phyloP scores from a whole-genome alignment of 2,797 vertebrate genomes.

The Sphenopsis melanotis region DNA sequence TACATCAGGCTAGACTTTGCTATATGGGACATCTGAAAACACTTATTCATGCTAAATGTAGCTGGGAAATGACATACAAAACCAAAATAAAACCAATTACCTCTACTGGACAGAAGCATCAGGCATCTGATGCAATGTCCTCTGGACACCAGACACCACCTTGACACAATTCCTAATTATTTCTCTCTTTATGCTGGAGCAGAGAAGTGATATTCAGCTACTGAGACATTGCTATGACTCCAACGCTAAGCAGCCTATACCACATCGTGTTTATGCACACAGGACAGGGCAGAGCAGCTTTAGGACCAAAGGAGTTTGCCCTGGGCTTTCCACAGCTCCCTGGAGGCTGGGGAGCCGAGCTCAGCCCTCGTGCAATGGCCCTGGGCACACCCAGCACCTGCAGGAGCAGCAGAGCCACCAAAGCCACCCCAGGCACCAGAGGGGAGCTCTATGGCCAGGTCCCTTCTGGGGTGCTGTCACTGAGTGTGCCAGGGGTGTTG shows the following conservation, averaged over 20 bases:
- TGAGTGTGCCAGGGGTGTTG: background rate
- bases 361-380: background rate
- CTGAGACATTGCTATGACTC: background rate
- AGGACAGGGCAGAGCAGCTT: background rate
- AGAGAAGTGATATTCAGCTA: background rate
- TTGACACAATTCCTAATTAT: background rate
- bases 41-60: background rate
- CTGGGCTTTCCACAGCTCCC: background rate
- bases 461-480: background rate
- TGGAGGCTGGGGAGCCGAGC: fast-evolving
- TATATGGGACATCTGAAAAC: background rate
- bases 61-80: background rate
- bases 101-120: background rate
- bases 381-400: background rate
- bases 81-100: background rate
- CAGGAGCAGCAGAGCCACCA: background rate
- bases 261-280: fast-evolving
- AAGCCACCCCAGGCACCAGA: background rate
- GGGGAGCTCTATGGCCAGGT: background rate
- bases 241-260: background rate
- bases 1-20: background rate
- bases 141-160: background rate
- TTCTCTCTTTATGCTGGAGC: background rate
- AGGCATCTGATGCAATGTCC: background rate
- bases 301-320: background rate